These are phyloP conservation scores for Melanotaenia parkinsoni DNA, from an alignment of 2,797 vertebrate species.

Conservation along the genomic window DNA sequence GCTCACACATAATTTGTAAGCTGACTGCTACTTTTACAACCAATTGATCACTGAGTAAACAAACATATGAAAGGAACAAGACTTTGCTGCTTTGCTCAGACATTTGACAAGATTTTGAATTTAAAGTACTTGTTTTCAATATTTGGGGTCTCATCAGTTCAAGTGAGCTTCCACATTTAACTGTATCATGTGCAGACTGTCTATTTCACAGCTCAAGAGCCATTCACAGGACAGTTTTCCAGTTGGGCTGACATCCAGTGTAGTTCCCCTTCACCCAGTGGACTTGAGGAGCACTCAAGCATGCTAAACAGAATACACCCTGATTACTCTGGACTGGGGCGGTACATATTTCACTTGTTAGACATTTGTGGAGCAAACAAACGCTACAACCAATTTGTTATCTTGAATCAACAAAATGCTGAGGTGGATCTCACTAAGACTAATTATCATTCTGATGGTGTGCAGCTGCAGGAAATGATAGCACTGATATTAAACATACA, in stretches of 20 bases:
- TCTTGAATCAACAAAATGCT: conserved; percentile 69
- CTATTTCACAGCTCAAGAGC: conserved; percentile 77
- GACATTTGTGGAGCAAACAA: conserved; percentile 81
- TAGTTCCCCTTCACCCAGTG: conserved; percentile 77
- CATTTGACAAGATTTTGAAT: conserved; percentile 4
- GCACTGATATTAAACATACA: conserved; percentile 61
- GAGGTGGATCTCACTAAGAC: conserved; percentile 66
- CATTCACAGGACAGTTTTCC: conserved; percentile 77
- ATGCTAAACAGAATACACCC: conserved; percentile 70
- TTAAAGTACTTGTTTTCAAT: not conserved
- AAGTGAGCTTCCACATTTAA: not conserved
- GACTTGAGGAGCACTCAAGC: conserved; percentile 67
- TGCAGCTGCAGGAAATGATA: conserved; percentile 79
- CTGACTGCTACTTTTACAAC: conserved; percentile 63
- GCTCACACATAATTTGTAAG: conserved; percentile 75
- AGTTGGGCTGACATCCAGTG: conserved; percentile 77
- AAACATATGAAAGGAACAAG: conserved; percentile 60
- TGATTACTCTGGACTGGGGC: conserved; percentile 68
- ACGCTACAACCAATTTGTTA: conserved; percentile 74
- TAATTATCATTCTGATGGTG: conserved; percentile 71
- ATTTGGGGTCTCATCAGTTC: not conserved
- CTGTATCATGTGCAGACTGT: conserved; percentile 49
- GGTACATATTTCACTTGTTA: conserved; percentile 77
- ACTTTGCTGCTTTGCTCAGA: conserved; percentile 17
- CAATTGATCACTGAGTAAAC: conserved; percentile 68